A percentile compares a stretch with the other conserved stretches of the same genome.
phyloP scores from a whole-genome alignment of 2,888 invertebrate genomes.

The Gymnocheta viridis region DNA sequence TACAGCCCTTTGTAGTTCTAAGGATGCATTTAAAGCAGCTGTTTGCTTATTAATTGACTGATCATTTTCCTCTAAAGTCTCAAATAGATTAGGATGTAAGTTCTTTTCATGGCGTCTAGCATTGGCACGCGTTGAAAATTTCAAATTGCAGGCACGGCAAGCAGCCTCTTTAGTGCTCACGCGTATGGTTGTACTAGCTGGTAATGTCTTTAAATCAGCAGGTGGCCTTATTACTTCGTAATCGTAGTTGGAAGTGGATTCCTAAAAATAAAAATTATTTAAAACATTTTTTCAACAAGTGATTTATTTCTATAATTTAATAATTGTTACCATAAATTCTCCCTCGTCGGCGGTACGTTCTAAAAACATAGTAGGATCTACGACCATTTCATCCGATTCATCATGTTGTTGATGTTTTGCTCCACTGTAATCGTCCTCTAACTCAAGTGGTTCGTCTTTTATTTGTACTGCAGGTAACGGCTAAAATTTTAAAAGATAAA shows the following conservation, averaged over 20 bases:
- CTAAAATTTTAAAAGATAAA: slow-evolving; percentile 71
- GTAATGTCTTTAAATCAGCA: slow-evolving; percentile 60
- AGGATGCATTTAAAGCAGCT: slow-evolving; percentile 77
- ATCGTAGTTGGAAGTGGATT: slow-evolving; percentile 58
- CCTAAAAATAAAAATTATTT: slow-evolving; percentile 53
- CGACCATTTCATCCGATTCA: slow-evolving; percentile 80
- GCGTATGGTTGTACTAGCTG: slow-evolving; percentile 70
- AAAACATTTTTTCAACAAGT: background rate
- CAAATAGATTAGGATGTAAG: slow-evolving; percentile 80
- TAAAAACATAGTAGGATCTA: slow-evolving; percentile 81
- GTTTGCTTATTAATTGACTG: slow-evolving; percentile 78
- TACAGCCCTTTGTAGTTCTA: slow-evolving; percentile 77
- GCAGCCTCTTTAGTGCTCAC: slow-evolving; percentile 78
- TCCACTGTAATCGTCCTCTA: slow-evolving; percentile 78
- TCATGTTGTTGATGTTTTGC: slow-evolving; percentile 75
- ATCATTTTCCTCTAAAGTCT: slow-evolving; percentile 75
- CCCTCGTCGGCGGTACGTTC: slow-evolving; percentile 80
- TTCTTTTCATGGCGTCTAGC: slow-evolving; percentile 82
- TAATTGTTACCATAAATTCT: slow-evolving; percentile 75
- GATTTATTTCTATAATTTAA: background rate
- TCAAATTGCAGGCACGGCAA: slow-evolving; percentile 81
- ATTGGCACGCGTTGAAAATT: slow-evolving; percentile 82
- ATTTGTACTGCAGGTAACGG: slow-evolving; percentile 80
- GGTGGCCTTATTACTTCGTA: slow-evolving; percentile 62
- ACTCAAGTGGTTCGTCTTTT: slow-evolving; percentile 80